These are phyloP conservation scores for Smittia sp. DNA, from an alignment of 2,888 invertebrate genomes.

Conservation along the genomic window DNA sequence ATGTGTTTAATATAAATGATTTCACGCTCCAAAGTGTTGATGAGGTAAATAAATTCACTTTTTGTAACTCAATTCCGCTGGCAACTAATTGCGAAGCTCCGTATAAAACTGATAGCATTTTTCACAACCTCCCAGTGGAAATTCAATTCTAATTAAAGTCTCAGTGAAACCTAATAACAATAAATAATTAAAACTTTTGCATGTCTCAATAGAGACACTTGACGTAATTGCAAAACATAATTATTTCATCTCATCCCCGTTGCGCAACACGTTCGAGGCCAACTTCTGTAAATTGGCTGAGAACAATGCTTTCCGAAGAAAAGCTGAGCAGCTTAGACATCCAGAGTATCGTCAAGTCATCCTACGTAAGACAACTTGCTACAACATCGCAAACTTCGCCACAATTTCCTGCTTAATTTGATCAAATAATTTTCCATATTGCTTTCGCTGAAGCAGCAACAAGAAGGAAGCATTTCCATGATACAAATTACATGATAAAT, in stretches of 20 bases:
- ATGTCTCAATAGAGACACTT: conserved; percentile 35
- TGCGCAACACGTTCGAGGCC: neutral
- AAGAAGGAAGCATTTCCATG: conserved; percentile 16
- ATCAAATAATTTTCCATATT: conserved; percentile 34
- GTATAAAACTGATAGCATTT: neutral
- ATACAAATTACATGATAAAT: conserved; percentile 42
- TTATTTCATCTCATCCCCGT: neutral
- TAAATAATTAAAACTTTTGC: conserved; percentile 37
- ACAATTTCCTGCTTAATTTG: conserved; percentile 34
- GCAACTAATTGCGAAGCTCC: neutral
- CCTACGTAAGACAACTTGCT: neutral
- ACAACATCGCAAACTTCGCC: conserved; percentile 27
- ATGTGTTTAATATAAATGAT: neutral
- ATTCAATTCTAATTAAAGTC: neutral
- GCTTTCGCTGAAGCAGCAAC: neutral
- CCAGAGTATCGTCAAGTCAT: too few species aligned
- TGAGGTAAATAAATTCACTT: neutral
- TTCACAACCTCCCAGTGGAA: neutral
- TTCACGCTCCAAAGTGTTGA: conserved; percentile 11
- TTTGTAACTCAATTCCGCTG: neutral
- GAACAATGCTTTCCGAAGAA: too few species aligned
- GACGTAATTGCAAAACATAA: conserved; percentile 13
- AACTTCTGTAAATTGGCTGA: too few species aligned
- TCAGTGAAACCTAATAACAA: conserved; percentile 21
- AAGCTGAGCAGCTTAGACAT: too few species aligned